phyloP scores from a whole-genome alignment of 2,797 vertebrate species.

The Liparis tanakae region DNA sequence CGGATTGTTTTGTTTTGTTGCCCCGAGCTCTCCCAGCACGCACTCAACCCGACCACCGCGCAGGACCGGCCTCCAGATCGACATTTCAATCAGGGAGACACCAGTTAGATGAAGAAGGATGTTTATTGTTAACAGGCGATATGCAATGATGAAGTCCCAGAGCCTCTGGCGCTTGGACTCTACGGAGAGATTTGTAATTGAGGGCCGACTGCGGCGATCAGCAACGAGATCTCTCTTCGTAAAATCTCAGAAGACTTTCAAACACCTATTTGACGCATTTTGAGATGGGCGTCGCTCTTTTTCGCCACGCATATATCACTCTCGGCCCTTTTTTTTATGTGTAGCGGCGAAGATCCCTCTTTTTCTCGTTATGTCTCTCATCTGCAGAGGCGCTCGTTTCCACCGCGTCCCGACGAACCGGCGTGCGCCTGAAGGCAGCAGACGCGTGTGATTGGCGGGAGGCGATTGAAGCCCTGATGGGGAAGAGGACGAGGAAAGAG shows the following conservation, averaged over 20 bases:
- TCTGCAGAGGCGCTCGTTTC: constrained; percentile 38
- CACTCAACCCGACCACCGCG: constrained; percentile 33
- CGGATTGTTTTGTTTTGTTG: constrained; percentile 48
- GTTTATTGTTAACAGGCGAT: no score
- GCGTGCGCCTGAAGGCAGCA: constrained; percentile 52
- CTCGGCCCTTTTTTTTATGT: constrained; percentile 25
- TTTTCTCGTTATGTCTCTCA: constrained; percentile 43
- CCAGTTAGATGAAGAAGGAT: no score
- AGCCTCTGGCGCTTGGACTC: no score
- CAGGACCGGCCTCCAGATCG: constrained; percentile 37
- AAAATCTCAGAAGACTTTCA: neutral
- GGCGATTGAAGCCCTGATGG: constrained; percentile 67
- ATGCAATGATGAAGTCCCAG: no score
- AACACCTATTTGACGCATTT: neutral
- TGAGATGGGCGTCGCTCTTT: constrained; percentile 9
- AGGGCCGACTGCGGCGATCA: no score
- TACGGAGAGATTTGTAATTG: no score
- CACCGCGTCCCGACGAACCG: constrained; percentile 54
- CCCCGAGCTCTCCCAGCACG: constrained; percentile 53
- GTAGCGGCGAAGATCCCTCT: constrained; percentile 13
- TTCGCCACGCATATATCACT: neutral
- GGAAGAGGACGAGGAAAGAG: constrained; percentile 68
- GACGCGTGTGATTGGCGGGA: constrained; percentile 69
- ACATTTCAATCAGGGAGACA: neutral
- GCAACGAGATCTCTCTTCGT: no score